A percentile compares a stretch with the other conserved stretches of the same genome.
phyloP scores from a whole-genome alignment of 2,888 invertebrate genomes.

The Lepidocyrtoides sp. region DNA sequence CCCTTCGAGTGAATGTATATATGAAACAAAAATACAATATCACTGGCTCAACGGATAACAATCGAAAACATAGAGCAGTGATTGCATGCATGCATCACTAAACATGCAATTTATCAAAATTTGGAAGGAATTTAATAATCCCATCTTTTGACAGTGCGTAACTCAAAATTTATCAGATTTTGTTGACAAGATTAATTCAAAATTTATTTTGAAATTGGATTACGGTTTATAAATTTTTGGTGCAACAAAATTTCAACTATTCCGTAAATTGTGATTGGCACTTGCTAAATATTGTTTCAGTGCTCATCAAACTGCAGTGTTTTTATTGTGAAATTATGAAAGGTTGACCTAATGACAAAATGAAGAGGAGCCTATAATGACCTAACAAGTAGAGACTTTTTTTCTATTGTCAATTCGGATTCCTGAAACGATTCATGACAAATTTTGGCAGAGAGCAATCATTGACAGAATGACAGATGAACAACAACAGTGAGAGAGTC shows the following conservation, averaged over 20 bases:
- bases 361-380: no score
- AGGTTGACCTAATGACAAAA: no score
- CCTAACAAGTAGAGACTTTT: no score
- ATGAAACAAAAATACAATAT: conserved; percentile 8
- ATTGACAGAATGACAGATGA: neutral
- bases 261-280: no score
- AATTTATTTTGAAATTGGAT: no score
- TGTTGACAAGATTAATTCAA: conserved; percentile 1
- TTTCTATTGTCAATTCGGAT: no score
- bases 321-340: no score
- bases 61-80: neutral
- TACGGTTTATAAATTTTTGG: no score
- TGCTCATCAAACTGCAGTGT: no score
- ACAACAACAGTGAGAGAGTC: neutral
- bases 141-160: conserved; percentile 4
- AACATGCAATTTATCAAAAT: conserved; percentile 12
- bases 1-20: conserved; percentile 24
- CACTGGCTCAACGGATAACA: neutral
- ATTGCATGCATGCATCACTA: neutral
- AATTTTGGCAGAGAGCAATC: neutral
- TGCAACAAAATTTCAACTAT: no score
- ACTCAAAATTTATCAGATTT: neutral
- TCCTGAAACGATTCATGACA: neutral
- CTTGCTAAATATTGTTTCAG: no score
- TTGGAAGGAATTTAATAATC: neutral